These are phyloP conservation scores for Falcaria lacertinaria DNA, from an alignment of 2,888 invertebrate species.

Conservation along the genomic window DNA sequence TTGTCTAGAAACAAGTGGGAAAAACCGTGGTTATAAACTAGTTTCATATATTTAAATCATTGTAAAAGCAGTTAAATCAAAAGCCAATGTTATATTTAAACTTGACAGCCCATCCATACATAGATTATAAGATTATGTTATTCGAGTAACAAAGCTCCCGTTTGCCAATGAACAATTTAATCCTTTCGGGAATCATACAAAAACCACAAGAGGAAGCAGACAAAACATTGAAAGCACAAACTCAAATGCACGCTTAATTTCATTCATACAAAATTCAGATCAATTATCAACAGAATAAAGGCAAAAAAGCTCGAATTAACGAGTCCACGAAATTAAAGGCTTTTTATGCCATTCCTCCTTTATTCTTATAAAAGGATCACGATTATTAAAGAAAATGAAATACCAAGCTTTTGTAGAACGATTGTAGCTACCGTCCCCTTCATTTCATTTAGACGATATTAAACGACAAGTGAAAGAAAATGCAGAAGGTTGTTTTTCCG, in stretches of 20 bases:
- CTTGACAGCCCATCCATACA: not conserved
- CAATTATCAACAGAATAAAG: slow-evolving; percentile 34
- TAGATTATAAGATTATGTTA: not conserved
- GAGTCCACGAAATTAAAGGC: slow-evolving; percentile 34
- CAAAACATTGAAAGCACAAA: not conserved
- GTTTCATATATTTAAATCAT: too few relatives aligned
- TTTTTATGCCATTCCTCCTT: slow-evolving; percentile 34
- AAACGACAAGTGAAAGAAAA: slow-evolving; percentile 35
- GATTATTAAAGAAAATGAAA: slow-evolving; percentile 49
- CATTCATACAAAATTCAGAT: slow-evolving; percentile 15
- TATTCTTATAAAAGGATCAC: slow-evolving; percentile 39
- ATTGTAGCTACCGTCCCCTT: slow-evolving; percentile 36
- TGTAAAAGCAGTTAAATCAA: not conserved
- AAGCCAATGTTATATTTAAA: not conserved
- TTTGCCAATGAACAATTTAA: slow-evolving; percentile 2
- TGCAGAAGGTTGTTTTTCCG: slow-evolving; percentile 28
- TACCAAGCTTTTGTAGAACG: slow-evolving; percentile 38
- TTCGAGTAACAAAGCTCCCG: not conserved
- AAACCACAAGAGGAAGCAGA: not conserved
- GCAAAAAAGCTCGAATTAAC: slow-evolving; percentile 30
- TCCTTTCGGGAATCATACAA: slow-evolving; percentile 4
- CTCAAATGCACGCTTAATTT: slow-evolving; percentile 8
- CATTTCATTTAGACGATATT: slow-evolving; percentile 25
- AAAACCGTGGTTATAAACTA: too few relatives aligned
- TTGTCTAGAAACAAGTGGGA: too few relatives aligned